phyloP scores from a whole-genome alignment of 2,797 vertebrate species.

The Manis crassicaudata region DNA sequence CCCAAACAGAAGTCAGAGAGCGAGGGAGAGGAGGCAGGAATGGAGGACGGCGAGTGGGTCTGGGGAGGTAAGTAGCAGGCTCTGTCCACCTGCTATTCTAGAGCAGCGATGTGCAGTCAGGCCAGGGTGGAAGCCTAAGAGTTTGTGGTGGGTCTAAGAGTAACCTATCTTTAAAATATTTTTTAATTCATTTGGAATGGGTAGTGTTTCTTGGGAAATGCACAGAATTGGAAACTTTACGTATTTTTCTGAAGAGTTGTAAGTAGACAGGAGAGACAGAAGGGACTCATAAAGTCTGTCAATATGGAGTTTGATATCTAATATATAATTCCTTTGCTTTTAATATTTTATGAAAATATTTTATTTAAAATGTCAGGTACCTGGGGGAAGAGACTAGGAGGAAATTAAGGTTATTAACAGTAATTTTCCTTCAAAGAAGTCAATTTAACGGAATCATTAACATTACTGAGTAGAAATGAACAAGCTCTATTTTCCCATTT shows the following conservation, averaged over 20 bases:
- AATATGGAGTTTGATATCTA: constrained; percentile 18
- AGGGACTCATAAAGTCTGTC: constrained; percentile 48
- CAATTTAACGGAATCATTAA: constrained; percentile 65
- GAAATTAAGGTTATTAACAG: constrained; percentile 77
- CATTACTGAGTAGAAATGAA: constrained; percentile 35
- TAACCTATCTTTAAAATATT: neutral
- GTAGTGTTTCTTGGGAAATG: constrained; percentile 39
- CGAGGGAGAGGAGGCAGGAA: neutral
- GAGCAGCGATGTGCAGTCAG: neutral
- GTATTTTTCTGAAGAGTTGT: neutral
- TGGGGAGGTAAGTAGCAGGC: neutral
- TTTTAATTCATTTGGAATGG: constrained; percentile 18
- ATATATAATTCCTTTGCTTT: constrained; percentile 63
- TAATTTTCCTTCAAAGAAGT: constrained; percentile 76
- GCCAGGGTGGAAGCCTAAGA: neutral
- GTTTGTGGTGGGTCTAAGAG: neutral
- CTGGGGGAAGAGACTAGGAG: constrained; percentile 50
- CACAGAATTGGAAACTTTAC: neutral
- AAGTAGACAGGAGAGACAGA: neutral
- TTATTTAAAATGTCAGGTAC: constrained; percentile 77
- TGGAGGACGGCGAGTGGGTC: neutral
- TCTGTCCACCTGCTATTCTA: neutral
- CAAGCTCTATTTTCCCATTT: constrained; percentile 51
- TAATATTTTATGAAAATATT: constrained; percentile 79
- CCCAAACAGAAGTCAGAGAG: neutral